phyloP scores from a whole-genome alignment of 2,113 vertebrate genomes.

The Phyllostomus hastatus region DNA sequence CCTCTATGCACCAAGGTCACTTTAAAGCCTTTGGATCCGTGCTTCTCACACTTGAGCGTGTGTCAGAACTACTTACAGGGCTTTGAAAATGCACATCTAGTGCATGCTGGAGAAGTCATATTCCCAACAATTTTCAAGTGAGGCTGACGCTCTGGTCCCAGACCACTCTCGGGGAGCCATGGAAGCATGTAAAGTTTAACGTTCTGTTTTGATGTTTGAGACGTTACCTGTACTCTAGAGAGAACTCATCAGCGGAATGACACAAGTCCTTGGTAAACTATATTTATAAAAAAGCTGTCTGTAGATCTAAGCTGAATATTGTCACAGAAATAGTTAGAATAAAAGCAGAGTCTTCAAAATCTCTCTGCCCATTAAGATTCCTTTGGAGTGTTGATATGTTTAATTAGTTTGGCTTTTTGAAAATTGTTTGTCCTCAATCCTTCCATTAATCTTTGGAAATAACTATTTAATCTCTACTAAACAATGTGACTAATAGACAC shows the following conservation, averaged over 20 bases:
- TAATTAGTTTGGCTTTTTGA: slow-evolving; percentile 9
- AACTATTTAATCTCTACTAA: slow-evolving; percentile 39
- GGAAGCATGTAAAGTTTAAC: neutral
- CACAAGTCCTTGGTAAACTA: neutral
- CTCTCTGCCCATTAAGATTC: neutral
- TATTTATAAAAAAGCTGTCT: neutral
- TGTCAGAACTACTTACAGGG: neutral
- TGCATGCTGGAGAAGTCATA: neutral
- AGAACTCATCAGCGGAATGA: neutral
- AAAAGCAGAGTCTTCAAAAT: neutral
- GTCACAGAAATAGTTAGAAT: neutral
- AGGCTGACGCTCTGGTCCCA: neutral
- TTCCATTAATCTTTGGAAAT: neutral
- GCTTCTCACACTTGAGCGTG: neutral
- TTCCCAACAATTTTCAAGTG: neutral
- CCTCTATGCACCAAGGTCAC: neutral
- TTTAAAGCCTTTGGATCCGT: neutral
- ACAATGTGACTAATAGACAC: neutral
- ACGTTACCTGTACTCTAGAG: neutral
- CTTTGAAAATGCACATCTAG: neutral
- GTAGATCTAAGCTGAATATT: neutral
- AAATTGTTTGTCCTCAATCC: neutral
- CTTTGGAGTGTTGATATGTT: neutral
- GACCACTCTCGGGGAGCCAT: neutral
- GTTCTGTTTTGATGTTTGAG: neutral